These are phyloP conservation scores for Apteryx mantelli DNA, from an alignment of 2,113 vertebrate species.

Conservation along the genomic window DNA sequence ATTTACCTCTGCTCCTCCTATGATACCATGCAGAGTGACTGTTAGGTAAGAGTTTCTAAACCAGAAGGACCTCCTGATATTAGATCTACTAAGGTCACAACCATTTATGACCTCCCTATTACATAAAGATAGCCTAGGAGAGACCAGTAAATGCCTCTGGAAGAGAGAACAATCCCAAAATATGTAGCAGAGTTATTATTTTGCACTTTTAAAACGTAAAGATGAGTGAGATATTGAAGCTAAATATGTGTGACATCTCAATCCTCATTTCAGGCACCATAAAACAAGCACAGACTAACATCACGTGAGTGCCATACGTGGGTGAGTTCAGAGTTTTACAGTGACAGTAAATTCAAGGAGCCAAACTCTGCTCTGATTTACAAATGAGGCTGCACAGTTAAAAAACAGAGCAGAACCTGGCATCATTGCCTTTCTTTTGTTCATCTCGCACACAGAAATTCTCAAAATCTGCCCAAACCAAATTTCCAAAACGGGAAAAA, in stretches of 20 bases:
- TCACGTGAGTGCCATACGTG: accelerated
- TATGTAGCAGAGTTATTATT: background rate
- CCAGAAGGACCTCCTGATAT: background rate
- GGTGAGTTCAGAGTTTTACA: background rate
- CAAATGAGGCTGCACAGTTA: background rate
- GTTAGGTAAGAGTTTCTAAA: background rate
- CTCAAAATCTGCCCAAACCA: background rate
- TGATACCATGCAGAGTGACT: background rate
- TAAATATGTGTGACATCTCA: background rate
- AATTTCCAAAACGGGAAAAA: background rate
- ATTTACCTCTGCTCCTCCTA: background rate
- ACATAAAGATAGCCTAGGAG: background rate
- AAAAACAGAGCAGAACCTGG: background rate
- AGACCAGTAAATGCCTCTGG: background rate
- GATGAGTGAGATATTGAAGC: background rate
- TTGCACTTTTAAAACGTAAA: background rate
- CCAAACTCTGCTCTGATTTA: background rate
- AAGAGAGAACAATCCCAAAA: background rate
- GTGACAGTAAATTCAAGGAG: background rate
- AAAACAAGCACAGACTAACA: background rate
- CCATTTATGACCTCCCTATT: background rate
- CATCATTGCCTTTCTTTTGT: background rate
- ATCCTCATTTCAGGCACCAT: background rate
- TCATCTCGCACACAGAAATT: background rate
- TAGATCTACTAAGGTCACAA: background rate